Percentiles rank a stretch among this genome's conserved stretches.
Evolutionary conservation across 2,113 vertebrate species (phyloP).

Genomic region (Sinocyclocheilus maitianheensis): DNA sequence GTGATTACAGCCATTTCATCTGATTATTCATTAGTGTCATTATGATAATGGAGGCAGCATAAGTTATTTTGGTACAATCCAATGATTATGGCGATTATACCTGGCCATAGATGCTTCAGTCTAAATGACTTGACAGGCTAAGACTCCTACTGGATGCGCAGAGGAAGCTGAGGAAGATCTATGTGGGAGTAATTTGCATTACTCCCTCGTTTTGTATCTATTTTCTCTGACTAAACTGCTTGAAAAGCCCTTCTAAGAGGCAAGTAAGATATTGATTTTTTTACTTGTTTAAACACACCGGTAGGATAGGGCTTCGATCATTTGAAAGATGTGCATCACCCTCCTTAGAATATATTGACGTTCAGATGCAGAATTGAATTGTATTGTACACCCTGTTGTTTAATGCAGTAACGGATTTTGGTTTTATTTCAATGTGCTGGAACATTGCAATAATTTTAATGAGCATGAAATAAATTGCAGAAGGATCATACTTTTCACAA

Average conservation of each 20-base stretch:
- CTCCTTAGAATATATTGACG: not conserved
- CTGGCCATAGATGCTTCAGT: constrained; percentile 30
- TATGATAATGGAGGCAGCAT: constrained; percentile 58
- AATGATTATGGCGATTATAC: constrained; percentile 48
- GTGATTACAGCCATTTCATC: constrained; percentile 53
- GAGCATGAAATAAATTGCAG: constrained; percentile 16
- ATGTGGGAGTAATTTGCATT: constrained; percentile 39
- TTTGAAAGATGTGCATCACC: constrained; percentile 7
- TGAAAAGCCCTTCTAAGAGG: constrained; percentile 46
- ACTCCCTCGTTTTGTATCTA: constrained; percentile 29
- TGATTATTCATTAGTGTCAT: constrained; percentile 60
- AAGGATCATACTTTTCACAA: not conserved
- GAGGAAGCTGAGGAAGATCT: constrained; percentile 31
- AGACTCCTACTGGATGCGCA: constrained; percentile 25
- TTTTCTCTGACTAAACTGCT: not conserved
- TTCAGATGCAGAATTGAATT: not conserved
- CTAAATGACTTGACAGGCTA: constrained; percentile 34
- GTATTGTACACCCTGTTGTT: not conserved
- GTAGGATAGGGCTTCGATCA: constrained; percentile 21
- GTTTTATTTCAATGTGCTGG: not conserved
- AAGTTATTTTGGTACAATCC: constrained; percentile 56
- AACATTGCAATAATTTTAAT: not conserved
- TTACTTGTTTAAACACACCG: constrained; percentile 31
- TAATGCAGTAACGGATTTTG: not conserved
- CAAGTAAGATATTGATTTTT: constrained; percentile 52